These are phyloP conservation scores for Galemys pyrenaicus DNA, from an alignment of 2,113 vertebrate species.

Conservation along the genomic window DNA sequence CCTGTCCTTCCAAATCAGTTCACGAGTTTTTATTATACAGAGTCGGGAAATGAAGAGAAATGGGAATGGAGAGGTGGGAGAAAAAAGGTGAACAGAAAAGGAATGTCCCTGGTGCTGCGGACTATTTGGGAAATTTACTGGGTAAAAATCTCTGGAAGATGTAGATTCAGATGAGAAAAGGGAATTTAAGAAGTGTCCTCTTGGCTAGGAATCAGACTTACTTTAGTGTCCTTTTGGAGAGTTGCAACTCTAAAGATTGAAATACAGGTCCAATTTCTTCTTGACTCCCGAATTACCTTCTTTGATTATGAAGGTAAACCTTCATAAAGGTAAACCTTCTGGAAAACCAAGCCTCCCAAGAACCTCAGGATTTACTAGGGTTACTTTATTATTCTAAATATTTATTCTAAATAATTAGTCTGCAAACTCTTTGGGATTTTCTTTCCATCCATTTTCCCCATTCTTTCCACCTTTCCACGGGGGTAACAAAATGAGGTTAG, in stretches of 20 bases:
- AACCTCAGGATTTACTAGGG: background rate
- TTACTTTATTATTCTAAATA: slow-evolving; percentile 51
- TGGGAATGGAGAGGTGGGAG: background rate
- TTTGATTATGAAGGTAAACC: slow-evolving; percentile 3
- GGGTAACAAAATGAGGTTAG: background rate
- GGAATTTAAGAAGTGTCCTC: background rate
- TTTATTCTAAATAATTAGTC: slow-evolving; percentile 11
- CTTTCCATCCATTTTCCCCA: background rate
- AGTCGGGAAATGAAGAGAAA: background rate
- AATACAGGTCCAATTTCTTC: slow-evolving; percentile 41
- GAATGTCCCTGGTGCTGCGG: background rate
- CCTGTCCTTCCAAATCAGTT: background rate
- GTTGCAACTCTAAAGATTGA: background rate
- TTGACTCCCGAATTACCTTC: background rate
- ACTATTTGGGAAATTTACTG: background rate
- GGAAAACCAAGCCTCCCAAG: slow-evolving; percentile 24
- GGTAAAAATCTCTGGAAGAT: background rate
- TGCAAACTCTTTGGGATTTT: background rate
- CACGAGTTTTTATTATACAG: background rate
- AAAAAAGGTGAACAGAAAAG: background rate
- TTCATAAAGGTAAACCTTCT: too few species aligned
- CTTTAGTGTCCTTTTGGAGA: background rate
- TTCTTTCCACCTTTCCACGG: background rate
- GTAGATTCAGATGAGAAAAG: background rate
- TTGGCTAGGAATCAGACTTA: background rate